A percentile compares a stretch with the other conserved stretches of the same genome.
Evolutionary conservation across 2,113 vertebrate species (phyloP).

Genomic region (Hipposideros armiger): DNA sequence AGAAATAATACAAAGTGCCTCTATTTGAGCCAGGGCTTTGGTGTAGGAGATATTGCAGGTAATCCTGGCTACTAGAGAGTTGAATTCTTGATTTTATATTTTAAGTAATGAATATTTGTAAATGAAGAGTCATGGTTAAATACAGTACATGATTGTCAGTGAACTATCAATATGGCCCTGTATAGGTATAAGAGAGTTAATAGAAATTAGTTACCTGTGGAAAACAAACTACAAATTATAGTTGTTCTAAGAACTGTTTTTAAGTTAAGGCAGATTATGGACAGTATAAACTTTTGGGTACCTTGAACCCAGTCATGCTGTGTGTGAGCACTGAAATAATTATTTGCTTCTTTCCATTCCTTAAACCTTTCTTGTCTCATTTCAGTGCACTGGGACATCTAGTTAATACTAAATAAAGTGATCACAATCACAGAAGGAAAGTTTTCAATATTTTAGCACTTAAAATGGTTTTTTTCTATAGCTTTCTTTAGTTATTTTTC

Average conservation of each 20-base stretch:
- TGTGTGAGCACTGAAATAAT: not conserved
- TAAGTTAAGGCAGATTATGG: not conserved
- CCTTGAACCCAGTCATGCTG: not conserved
- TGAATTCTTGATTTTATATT: not conserved
- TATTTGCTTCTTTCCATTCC: not conserved
- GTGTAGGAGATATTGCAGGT: not conserved
- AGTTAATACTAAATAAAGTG: not conserved
- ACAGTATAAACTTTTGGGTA: not conserved
- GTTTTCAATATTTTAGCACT: not conserved
- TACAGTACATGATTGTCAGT: not conserved
- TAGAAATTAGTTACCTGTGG: not conserved
- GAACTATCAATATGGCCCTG: not conserved
- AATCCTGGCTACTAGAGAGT: not conserved
- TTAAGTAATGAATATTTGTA: not conserved
- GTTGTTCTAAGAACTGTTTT: not conserved
- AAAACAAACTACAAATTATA: not conserved
- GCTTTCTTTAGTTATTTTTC: not conserved
- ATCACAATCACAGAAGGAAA: not conserved
- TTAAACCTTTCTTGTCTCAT: not conserved
- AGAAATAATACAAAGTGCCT: not conserved
- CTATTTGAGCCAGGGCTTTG: not conserved
- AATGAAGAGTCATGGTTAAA: not conserved
- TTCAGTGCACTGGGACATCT: not conserved
- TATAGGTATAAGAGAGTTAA: not conserved
- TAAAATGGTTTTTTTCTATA: not conserved